Percentiles rank a stretch among this genome's conserved stretches.
Evolutionary conservation across 2,888 invertebrate species (phyloP).

Genomic region (Tolmerus cingulatus): DNA sequence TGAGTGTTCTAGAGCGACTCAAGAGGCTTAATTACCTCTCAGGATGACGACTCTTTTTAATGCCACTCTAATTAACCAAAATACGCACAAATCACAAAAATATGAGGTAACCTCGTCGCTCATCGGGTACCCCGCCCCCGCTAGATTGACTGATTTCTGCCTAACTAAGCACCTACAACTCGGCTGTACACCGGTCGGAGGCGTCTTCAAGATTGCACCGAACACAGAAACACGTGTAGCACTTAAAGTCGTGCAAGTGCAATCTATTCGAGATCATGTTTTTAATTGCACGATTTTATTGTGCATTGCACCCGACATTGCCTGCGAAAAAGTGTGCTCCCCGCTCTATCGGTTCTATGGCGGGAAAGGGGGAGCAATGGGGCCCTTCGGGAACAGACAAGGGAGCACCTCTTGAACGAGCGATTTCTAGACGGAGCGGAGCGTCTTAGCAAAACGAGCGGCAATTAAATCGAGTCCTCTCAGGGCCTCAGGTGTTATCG

Average conservation of each 20-base stretch:
- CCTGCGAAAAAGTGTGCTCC: slow-evolving; percentile 8
- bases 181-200: slow-evolving; percentile 18
- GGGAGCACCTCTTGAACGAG: not conserved
- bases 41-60: not conserved
- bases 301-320: slow-evolving; percentile 45
- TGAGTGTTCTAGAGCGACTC: not conserved
- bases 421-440: slow-evolving; percentile 3
- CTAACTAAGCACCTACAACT: slow-evolving; percentile 30
- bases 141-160: slow-evolving; percentile 16
- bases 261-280: slow-evolving; percentile 48
- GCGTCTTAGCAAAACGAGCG: slow-evolving; percentile 26
- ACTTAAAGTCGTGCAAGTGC: slow-evolving; percentile 48
- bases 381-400: not conserved
- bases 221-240: slow-evolving; percentile 44
- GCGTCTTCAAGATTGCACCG: slow-evolving; percentile 32
- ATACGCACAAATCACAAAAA: slow-evolving; percentile 15
- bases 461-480: slow-evolving; percentile 34
- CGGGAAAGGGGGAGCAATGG: not conserved
- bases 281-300: slow-evolving; percentile 50
- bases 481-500: slow-evolving; percentile 33
- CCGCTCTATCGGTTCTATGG: not conserved
- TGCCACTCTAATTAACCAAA: not conserved
- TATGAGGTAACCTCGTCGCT: not conserved
- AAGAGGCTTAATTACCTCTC: not conserved
- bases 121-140: not conserved